A percentile compares a stretch with the other conserved stretches of the same genome.
Conservation (phyloP, 2,888 invertebrate species). For the Norana najaformis region DNA sequence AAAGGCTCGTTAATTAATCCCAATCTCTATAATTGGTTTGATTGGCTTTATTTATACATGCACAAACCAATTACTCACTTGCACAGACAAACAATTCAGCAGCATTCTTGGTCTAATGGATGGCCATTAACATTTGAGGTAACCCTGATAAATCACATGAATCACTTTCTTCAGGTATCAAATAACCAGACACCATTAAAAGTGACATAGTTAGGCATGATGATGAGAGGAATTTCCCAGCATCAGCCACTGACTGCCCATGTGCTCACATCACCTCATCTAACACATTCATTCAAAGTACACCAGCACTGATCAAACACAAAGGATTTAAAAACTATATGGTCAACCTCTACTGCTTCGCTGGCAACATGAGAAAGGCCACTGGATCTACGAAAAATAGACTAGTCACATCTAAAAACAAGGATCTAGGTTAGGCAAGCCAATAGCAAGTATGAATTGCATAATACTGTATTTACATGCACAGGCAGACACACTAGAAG, state of each 20-base stretch:
- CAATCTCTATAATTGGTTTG: background rate
- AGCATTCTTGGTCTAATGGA: background rate
- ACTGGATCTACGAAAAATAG: background rate
- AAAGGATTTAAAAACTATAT: background rate
- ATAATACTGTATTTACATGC: conserved; percentile 13
- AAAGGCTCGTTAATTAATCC: background rate
- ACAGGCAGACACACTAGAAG: background rate
- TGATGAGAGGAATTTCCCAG: background rate
- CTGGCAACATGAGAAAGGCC: background rate
- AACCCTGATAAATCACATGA: background rate
- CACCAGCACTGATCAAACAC: background rate
- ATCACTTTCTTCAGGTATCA: background rate
- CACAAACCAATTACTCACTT: background rate
- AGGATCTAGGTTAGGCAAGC: background rate
- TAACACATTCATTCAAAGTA: background rate
- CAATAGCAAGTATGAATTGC: no score
- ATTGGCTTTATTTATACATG: conserved; percentile 13
- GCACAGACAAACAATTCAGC: background rate
- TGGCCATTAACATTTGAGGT: background rate
- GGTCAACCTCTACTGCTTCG: background rate
- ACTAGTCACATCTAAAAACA: background rate
- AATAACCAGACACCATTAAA: background rate
- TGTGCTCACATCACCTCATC: background rate
- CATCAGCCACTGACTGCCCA: background rate
- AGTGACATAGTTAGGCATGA: background rate